Evolutionary conservation across 2,113 vertebrate genomes (phyloP), one percentile per base, ranked within the genome.

Genomic region (Triplophysa tibetana): DNA sequence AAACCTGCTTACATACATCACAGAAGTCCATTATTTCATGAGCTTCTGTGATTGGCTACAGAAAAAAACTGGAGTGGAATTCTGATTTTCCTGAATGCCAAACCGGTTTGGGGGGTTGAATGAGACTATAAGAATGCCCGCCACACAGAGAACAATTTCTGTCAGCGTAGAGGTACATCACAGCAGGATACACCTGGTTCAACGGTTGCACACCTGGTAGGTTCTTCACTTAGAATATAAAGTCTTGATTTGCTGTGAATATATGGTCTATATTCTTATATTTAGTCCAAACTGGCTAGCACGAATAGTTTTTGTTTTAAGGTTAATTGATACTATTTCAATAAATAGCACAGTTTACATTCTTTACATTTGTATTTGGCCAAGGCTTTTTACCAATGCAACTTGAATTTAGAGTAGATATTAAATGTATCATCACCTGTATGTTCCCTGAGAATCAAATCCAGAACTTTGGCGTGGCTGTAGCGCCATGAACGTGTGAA

Each of bases 71-170:
- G 23, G 21, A 24, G 8, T 45, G 9, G 38, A 75, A 48, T 75
- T 43, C 54, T 4, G 70, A 17, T 10, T 61, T 62, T 26, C 72
- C 41, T 62, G 13, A 4, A 38, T 48, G 45, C 23, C 26, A 74
- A 77, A 80, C 86, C 80, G 61, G 85, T 87, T 80, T 67, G 81
- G 76, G 68, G n/a, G 81, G 74, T 83, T 76, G 3, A 70, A 26
- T 19, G 21, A 12, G 56, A 50, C 29, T 78, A 81, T 78, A 78
- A 84, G 38, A 64, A 21, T 64, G 11, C 21, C 45, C n/a, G 2
- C 24, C 14, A 4, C 6, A 24, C 12, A 56, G 5, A 10, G 23
- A 43, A 17, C 11, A 17, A 2, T 13, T 17, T 4, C 41, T 68
- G 68, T 26, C 63, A 67, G 11, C n/a, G 16, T 67, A 2, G 68